phyloP scores from a whole-genome alignment of 2,888 invertebrate species.

The Andrena dorsata region DNA sequence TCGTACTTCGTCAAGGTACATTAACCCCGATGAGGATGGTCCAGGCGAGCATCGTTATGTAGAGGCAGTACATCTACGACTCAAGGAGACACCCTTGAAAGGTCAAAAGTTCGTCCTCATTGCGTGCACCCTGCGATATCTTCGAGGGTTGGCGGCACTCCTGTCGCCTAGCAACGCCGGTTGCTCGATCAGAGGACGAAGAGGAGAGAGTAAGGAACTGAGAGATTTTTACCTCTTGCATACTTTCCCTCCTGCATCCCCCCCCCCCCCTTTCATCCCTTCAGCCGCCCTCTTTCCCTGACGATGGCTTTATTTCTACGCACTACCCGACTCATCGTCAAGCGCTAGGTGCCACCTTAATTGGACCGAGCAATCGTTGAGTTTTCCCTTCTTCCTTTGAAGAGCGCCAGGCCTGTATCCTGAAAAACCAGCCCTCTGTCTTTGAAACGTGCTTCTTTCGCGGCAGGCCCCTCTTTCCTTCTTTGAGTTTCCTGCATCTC shows the following conservation, averaged over 20 bases:
- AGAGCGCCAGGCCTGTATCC: slow-evolving; percentile 49
- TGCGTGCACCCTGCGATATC: slow-evolving; percentile 70
- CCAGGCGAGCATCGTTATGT: slow-evolving; percentile 22
- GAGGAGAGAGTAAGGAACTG: slow-evolving; percentile 28
- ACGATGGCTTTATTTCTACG: slow-evolving; percentile 68
- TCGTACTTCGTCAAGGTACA: slow-evolving; percentile 21
- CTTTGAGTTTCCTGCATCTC: slow-evolving; percentile 51
- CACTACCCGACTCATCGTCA: slow-evolving; percentile 66
- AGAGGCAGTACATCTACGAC: slow-evolving; percentile 45
- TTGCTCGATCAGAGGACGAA: slow-evolving; percentile 46
- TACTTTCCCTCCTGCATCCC: slow-evolving; percentile 30
- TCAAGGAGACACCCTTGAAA: slow-evolving; percentile 75
- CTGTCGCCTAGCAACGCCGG: slow-evolving; percentile 75
- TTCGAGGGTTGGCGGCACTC: slow-evolving; percentile 70
- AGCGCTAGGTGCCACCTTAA: slow-evolving; percentile 69
- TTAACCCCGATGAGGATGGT: slow-evolving; percentile 54
- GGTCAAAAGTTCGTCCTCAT: slow-evolving; percentile 79
- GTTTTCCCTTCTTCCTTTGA: slow-evolving; percentile 57
- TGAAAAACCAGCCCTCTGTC: slow-evolving; percentile 57
- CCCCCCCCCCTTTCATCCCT: slow-evolving; percentile 3
- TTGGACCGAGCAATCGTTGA: slow-evolving; percentile 69
- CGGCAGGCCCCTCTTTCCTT: slow-evolving; percentile 16
- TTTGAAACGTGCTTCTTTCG: slow-evolving; percentile 40
- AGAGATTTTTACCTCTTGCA: slow-evolving; percentile 41
- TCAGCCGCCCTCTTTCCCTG: slow-evolving; percentile 43